Base-by-base conservation (phyloP, 2,797 vertebrate genomes). In the Tauraco hartlaubi region DNA sequence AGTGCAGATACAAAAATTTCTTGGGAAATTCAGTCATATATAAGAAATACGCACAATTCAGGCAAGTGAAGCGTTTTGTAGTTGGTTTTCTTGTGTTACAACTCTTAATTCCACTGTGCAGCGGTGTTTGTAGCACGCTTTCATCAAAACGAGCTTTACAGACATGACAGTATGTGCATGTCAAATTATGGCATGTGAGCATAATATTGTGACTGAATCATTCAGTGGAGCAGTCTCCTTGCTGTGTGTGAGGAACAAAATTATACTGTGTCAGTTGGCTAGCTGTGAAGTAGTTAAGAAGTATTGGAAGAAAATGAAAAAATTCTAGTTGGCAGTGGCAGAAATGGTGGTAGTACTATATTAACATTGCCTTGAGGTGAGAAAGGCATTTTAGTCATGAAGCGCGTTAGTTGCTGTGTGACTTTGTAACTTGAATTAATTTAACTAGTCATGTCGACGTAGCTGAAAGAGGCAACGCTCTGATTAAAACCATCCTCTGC, bases 391-490 rank as follows among this genome's bases (percentile, higher is more conserved):
- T 61, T 59, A 71, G 59, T 55, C 39, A 8, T 26, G 9, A 54
- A 43, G 56, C 3, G 0, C 16, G 7, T 56, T 49, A 37, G 46
- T 52, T 66, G 58, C 37, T 39, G 13, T 14, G 3, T 31, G 39
- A 29, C 69, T 76, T 63, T 22, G 56, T 61, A 72, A 33, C 20
- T 2, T 48, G 61, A 77, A 61, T 85, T 73, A 37, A 77, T 90
- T 73, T 41, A 46, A 62, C 15, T 74, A 26, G 61, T 46, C 5
- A 1, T 44, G 33, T 48, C 2, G 2, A 1, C 0, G 2, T n/a
- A 39, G 51, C 78, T 58, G 43, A 9, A 59, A 56, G 66, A 90
- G 69, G 61, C 73, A 55, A 5, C 5, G 5, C 33, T 37, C 13
- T 41, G 77, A 66, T 89, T 71, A 80, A 87, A 90, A 48, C 55